phyloP scores from a whole-genome alignment of 1,140 invertebrate genomes.

The Metaphire vulgaris region DNA sequence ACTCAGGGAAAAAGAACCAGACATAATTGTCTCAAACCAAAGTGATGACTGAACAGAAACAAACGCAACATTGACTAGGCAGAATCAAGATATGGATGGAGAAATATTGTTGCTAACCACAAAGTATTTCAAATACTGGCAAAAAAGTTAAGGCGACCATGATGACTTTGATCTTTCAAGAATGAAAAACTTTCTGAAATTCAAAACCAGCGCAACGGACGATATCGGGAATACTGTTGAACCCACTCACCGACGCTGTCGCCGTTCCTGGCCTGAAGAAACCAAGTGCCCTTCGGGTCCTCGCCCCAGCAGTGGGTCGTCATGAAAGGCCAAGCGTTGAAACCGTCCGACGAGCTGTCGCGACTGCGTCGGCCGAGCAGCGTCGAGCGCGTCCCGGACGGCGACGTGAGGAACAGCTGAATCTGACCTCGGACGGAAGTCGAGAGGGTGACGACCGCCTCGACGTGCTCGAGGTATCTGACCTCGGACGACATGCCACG shows the following conservation, averaged over 20 bases:
- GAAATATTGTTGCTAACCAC: too few species aligned
- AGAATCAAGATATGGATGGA: too few species aligned
- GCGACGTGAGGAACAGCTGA: constrained; percentile 88
- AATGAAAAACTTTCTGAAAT: too few species aligned
- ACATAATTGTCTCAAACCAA: too few species aligned
- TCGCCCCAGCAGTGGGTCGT: constrained; percentile 99
- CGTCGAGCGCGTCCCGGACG: constrained; percentile 75
- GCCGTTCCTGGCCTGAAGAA: constrained; percentile 64
- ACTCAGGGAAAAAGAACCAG: too few species aligned
- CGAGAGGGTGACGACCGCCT: constrained; percentile 92
- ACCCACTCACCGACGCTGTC: constrained; percentile 14
- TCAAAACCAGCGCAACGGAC: too few species aligned
- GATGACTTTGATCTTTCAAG: too few species aligned
- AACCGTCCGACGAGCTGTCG: constrained; percentile 89
- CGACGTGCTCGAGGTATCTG: constrained; percentile 92
- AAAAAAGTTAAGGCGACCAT: too few species aligned
- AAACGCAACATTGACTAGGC: too few species aligned
- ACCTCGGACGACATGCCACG: constrained; percentile 66
- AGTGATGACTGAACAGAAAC: too few species aligned
- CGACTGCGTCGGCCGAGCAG: constrained; percentile 80
- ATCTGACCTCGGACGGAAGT: constrained; percentile 73
- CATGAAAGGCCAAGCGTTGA: constrained; percentile 99
- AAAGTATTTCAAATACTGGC: too few species aligned
- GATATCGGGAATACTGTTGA: too few species aligned
- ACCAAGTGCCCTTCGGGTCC: constrained; percentile 88